Evolutionary conservation across 2,113 vertebrate species (phyloP).

Genomic region (Oncorhynchus gorbuscha): DNA sequence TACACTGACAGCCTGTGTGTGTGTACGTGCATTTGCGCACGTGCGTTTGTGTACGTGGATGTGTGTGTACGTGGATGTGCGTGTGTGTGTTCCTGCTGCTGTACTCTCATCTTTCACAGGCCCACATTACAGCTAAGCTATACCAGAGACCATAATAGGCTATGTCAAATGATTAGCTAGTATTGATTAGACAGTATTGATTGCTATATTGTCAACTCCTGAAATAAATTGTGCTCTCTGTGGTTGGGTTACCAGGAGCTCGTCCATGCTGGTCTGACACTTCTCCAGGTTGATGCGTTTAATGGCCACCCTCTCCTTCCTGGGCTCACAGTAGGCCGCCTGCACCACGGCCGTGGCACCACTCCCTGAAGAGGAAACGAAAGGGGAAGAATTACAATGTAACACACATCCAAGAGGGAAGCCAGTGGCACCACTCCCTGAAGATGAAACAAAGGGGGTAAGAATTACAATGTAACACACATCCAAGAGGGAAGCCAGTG

Average conservation of each 20-base stretch:
- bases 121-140: not conserved
- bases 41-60: too few species aligned
- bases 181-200: too few species aligned
- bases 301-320: constrained; percentile 95
- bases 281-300: constrained; percentile 96
- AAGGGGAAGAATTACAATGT: not conserved
- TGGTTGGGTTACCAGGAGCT: constrained; percentile 83
- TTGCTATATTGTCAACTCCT: too few species aligned
- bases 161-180: too few species aligned
- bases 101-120: not conserved
- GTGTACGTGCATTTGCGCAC: too few species aligned
- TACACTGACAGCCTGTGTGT: not conserved
- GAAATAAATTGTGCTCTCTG: too few species aligned
- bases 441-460: not conserved
- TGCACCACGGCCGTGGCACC: constrained; percentile 89
- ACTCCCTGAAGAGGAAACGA: constrained; percentile 53
- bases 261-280: constrained; percentile 97
- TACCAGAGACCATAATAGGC: not conserved
- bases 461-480: not conserved
- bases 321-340: constrained; percentile 85
- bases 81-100: not conserved
- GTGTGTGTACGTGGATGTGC: too few species aligned
- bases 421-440: constrained; percentile 73
- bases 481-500: constrained; percentile 51
- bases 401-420: not conserved